Evolutionary conservation across 2,797 vertebrate genomes (phyloP).

Genomic region (Brotula barbata): DNA sequence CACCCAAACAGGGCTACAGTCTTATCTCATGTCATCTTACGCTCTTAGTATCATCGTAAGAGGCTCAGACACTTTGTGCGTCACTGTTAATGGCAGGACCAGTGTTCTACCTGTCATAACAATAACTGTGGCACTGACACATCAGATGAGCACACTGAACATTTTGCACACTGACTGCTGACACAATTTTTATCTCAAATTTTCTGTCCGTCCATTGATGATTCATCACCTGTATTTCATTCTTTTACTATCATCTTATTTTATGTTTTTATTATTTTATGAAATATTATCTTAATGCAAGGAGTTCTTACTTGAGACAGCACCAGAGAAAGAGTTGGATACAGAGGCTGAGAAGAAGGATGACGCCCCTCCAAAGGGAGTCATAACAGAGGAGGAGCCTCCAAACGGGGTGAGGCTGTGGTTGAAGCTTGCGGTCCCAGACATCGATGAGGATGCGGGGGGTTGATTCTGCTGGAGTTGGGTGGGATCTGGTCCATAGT

Average conservation of each 20-base stretch:
- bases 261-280: no score
- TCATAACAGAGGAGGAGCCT: constrained; percentile 85
- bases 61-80: constrained; percentile 38
- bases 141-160: constrained; percentile 7
- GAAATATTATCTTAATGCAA: no score
- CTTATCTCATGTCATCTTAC: constrained; percentile 31
- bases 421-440: constrained; percentile 84
- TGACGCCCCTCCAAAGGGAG: constrained; percentile 91
- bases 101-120: constrained; percentile 5
- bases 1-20: constrained; percentile 56
- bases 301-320: constrained; percentile 89
- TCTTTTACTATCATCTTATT: no score
- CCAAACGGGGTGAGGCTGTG: constrained; percentile 90
- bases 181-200: no score
- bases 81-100: constrained; percentile 10
- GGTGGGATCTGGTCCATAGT: constrained; percentile 88
- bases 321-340: constrained; percentile 87
- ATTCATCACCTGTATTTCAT: no score
- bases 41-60: constrained; percentile 37
- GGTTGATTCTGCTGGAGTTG: constrained; percentile 82
- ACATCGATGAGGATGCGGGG: constrained; percentile 78
- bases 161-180: no score
- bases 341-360: constrained; percentile 86
- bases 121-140: constrained; percentile 5
- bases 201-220: no score